Evolutionary conservation across 2,888 invertebrate species (phyloP).

Genomic region (Antitype chi): DNA sequence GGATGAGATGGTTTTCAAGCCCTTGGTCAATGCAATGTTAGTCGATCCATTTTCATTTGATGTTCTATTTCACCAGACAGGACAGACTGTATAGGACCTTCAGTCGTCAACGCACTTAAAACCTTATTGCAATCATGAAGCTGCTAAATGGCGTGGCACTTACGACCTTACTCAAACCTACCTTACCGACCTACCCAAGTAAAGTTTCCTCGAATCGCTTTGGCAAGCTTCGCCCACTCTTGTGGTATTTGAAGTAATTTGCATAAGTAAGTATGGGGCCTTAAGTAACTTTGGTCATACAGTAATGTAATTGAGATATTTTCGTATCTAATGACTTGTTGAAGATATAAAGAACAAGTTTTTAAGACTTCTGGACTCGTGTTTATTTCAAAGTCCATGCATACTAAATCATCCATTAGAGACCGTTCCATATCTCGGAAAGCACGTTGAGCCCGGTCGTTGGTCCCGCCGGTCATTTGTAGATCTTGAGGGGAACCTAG

Average conservation of each 20-base stretch:
- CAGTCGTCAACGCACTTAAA: not conserved
- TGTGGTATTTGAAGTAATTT: slow-evolving; percentile 43
- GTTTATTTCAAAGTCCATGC: not conserved
- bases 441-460: not conserved
- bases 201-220: slow-evolving; percentile 37
- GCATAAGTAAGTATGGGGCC: slow-evolving; percentile 36
- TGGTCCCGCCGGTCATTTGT: not conserved
- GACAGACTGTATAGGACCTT: not conserved
- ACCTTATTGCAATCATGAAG: not conserved
- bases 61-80: not conserved
- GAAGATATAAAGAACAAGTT: slow-evolving; percentile 1
- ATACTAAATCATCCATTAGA: not conserved
- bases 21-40: not conserved
- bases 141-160: not conserved
- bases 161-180: not conserved
- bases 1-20: no score
- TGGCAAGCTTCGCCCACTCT: slow-evolving; percentile 46
- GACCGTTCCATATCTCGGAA: not conserved
- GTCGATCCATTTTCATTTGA: not conserved
- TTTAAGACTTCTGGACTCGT: slow-evolving; percentile 5
- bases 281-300: slow-evolving; percentile 35
- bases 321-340: slow-evolving; percentile 23
- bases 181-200: not conserved
- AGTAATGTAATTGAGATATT: slow-evolving; percentile 45
- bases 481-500: no score